Base-by-base conservation (phyloP, 2,888 invertebrate genomes). In the Liodrosophila aerea region DNA sequence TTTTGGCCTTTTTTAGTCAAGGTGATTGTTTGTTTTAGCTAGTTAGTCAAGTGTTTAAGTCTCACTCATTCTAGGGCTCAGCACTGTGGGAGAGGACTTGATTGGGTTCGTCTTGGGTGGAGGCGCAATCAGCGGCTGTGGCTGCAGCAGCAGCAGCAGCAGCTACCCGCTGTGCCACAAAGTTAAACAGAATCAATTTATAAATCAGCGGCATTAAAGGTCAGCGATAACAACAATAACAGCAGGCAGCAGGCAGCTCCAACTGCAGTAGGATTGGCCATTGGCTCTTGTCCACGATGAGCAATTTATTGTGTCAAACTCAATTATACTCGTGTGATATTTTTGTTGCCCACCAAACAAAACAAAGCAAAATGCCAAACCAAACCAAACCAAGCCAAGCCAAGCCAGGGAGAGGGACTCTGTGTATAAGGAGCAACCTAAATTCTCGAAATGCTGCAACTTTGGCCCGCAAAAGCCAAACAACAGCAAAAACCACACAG, bases 221-320 rank as follows among this genome's bases (percentile, higher is more conserved):
- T 88, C 87, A 87, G 67, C 68, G 76, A 69, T 73, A 80, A 67
- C 73, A 72, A 63, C 75, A 70, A 49, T 70, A 62, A 43, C 56
- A 59, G 13, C 67, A 56, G 27, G 45, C 46, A 50, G 39, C 37
- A 40, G 36, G 31, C 65, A 59, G 41, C 51, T 36, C 13, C 49
- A 11, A 53, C 64, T 58, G 63, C 62, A 51, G 47, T 45, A 69
- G 75, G 50, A 62, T 57, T 53, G 64, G 59, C 61, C 64, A 54
- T 15, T 16, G 45, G 50, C 67, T 67, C 53, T 77, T 59, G 66
- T 67, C 69, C 69, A 87, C 88, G 89, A 88, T 89, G 89, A 88
- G 88, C 90, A 89, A 89, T 89, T 89, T 89, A 89, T 89, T 89
- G 90, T 89, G 90, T 89, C 89, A 89, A 89, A 89, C 89, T 89